Percentiles rank a stretch among this genome's conserved stretches.
These are phyloP conservation scores for human DNA, from an alignment of 2,113 vertebrate genomes.

Conservation along the genomic window GRCh38 chr20:55556001-55556500, in stretches of 20 bases:
- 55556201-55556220: not conserved
- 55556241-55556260: not conserved
- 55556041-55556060: not conserved
- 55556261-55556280: no score
- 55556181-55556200: not conserved
- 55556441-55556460: not conserved
- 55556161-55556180: not conserved
- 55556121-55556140: not conserved
- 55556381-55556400: not conserved
- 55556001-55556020: not conserved
- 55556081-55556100: not conserved
- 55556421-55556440: not conserved
- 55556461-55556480: not conserved
- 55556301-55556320: not conserved
- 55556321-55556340: rapidly evolving
- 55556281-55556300: not conserved
- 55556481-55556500: not conserved
- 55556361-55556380: not conserved
- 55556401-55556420: not conserved
- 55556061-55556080: not conserved
- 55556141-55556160: not conserved
- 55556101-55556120: not conserved
- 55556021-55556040: not conserved
- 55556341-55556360: not conserved
- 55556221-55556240: not conserved